Conservation (phyloP, 1,140 invertebrate genomes). For the Microplitis demolitor region DNA sequence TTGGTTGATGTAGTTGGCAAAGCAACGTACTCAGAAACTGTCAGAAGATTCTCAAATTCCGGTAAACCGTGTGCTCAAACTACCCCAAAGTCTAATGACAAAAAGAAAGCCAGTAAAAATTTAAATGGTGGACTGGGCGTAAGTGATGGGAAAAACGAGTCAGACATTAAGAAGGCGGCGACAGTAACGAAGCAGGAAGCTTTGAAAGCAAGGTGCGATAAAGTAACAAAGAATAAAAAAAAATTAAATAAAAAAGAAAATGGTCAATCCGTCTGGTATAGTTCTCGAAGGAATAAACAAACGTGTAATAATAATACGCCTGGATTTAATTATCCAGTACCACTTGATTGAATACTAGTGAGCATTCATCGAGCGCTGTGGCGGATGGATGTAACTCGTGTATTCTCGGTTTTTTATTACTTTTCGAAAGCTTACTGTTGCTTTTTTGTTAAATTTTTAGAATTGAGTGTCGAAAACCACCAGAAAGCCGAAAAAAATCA, state of each 20-base stretch:
- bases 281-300: slow-evolving; percentile 41
- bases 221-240: not conserved
- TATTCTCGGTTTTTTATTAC: slow-evolving; percentile 41
- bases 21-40: slow-evolving; percentile 52
- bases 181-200: slow-evolving; percentile 13
- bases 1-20: slow-evolving; percentile 30
- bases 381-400: slow-evolving; percentile 46
- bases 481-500: slow-evolving; percentile 46
- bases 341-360: slow-evolving; percentile 40
- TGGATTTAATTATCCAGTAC: slow-evolving; percentile 32
- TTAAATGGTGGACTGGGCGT: not conserved
- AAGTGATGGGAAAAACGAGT: slow-evolving; percentile 26
- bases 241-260: slow-evolving; percentile 15
- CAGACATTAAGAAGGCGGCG: slow-evolving; percentile 17
- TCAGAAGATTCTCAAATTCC: slow-evolving; percentile 32
- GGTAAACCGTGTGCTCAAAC: slow-evolving; percentile 25
- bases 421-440: slow-evolving; percentile 9
- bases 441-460: slow-evolving; percentile 13
- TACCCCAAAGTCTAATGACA: not conserved
- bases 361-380: slow-evolving; percentile 45
- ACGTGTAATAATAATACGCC: slow-evolving; percentile 30
- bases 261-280: slow-evolving; percentile 46
- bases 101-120: not conserved
- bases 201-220: slow-evolving; percentile 12
- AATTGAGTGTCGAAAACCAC: slow-evolving; percentile 40